These are phyloP conservation scores for Drosophila peninsularis DNA, from an alignment of 2,888 invertebrate genomes.

Conservation along the genomic window DNA sequence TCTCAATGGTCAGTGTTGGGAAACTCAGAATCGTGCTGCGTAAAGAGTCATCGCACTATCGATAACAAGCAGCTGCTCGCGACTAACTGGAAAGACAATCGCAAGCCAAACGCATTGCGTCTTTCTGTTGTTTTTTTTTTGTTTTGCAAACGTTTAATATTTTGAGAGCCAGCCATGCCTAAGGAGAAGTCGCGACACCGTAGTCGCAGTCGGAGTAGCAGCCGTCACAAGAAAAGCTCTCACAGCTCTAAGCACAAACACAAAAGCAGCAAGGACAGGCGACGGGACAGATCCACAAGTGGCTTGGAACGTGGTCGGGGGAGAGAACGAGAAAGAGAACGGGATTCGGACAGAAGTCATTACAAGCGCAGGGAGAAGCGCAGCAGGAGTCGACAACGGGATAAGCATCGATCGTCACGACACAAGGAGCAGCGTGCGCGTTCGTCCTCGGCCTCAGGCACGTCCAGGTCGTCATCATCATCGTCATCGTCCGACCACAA, in stretches of 20 bases:
- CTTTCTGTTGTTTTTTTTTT: slow-evolving; percentile 11
- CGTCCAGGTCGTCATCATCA: slow-evolving; percentile 9
- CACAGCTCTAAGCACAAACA: slow-evolving; percentile 24
- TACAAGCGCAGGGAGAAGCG: slow-evolving; percentile 23
- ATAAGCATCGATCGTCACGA: slow-evolving; percentile 7
- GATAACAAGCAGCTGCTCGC: slow-evolving; percentile 45
- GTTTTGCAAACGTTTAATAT: slow-evolving; percentile 34
- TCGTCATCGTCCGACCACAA: slow-evolving; percentile 14
- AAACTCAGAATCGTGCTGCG: not conserved
- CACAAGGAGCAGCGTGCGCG: slow-evolving; percentile 30
- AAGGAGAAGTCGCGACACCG: slow-evolving; percentile 57
- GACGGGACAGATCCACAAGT: slow-evolving; percentile 6
- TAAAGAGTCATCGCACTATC: slow-evolving; percentile 13
- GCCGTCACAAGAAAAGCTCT: slow-evolving; percentile 28
- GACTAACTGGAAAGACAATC: not conserved
- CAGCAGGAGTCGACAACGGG: slow-evolving; percentile 19
- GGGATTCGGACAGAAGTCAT: slow-evolving; percentile 11
- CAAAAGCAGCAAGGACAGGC: slow-evolving; percentile 27
- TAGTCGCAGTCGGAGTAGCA: slow-evolving; percentile 44
- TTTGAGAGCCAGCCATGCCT: slow-evolving; percentile 46
- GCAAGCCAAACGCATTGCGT: slow-evolving; percentile 1
- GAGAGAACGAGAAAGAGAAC: slow-evolving; percentile 18
- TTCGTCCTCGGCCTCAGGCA: slow-evolving; percentile 23
- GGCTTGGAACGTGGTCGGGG: slow-evolving; percentile 8
- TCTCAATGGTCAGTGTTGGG: not conserved